These are phyloP conservation scores for Sminthurinus aureus DNA, from an alignment of 2,888 invertebrate species.

Conservation along the genomic window DNA sequence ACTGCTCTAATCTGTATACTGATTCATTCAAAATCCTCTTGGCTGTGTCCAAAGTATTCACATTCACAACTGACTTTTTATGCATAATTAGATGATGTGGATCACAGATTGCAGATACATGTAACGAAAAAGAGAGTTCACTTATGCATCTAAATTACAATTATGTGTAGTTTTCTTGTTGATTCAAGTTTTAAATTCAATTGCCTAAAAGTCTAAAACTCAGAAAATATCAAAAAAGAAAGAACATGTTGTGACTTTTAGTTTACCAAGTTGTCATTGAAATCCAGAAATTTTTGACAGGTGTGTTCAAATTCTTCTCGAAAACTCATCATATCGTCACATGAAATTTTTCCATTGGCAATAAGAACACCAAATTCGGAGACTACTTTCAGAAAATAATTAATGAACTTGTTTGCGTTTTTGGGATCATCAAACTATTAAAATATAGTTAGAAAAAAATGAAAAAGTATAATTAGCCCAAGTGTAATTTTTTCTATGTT, in stretches of 20 bases:
- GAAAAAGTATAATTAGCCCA: too few relatives aligned
- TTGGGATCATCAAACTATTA: not conserved
- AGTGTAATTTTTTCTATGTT: too few relatives aligned
- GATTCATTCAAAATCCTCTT: not conserved
- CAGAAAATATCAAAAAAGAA: not conserved
- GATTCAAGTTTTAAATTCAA: not conserved
- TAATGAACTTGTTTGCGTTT: not conserved
- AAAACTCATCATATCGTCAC: not conserved
- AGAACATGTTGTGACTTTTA: not conserved
- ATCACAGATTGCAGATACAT: too few relatives aligned
- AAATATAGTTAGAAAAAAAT: not conserved
- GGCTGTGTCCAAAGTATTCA: not conserved
- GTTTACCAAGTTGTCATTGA: constrained; percentile 8
- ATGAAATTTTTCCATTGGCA: not conserved
- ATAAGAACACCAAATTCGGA: constrained; percentile 5
- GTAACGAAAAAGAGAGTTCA: too few relatives aligned
- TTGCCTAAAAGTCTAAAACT: not conserved
- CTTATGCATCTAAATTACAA: too few relatives aligned
- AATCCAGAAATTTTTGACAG: not conserved
- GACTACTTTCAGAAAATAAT: not conserved
- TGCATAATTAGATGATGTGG: too few relatives aligned
- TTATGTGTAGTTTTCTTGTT: not conserved
- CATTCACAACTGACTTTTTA: not conserved
- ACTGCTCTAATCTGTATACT: not conserved
- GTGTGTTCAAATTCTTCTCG: not conserved